Percentiles rank a stretch among this genome's conserved stretches.
phyloP scores from a whole-genome alignment of 2,888 invertebrate genomes.

The Nasonovia ribisnigri region DNA sequence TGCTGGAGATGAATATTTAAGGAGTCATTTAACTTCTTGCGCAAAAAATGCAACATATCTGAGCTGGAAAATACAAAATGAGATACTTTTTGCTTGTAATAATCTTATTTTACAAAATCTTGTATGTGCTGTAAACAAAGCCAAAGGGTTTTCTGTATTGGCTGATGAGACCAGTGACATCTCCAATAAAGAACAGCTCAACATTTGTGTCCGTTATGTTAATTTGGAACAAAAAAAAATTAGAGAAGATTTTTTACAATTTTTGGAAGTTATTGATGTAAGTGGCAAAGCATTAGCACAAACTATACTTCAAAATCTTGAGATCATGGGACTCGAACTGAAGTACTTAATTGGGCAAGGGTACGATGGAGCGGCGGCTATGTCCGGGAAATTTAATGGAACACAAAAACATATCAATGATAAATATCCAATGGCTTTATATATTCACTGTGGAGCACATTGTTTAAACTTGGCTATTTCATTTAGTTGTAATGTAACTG shows the following conservation, averaged over 20 bases:
- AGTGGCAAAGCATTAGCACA: no score
- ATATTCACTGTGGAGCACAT: no score
- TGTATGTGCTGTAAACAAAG: constrained; percentile 13
- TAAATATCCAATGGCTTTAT: no score
- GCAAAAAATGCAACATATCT: constrained; percentile 8
- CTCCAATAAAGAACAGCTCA: no score
- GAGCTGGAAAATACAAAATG: constrained; percentile 17
- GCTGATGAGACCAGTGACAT: not conserved
- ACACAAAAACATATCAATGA: no score
- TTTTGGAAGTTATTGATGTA: no score
- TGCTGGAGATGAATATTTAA: constrained; percentile 16
- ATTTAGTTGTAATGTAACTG: not conserved
- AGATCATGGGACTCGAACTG: not conserved
- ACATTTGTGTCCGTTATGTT: no score
- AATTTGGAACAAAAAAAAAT: not conserved
- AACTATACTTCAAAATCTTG: not conserved
- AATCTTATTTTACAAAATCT: not conserved
- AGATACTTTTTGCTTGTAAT: constrained; percentile 4
- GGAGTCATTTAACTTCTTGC: not conserved
- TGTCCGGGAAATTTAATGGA: no score
- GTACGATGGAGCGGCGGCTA: not conserved
- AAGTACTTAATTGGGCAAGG: not conserved
- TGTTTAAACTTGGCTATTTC: not conserved
- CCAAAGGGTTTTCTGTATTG: not conserved
- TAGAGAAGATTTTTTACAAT: not conserved